These are phyloP conservation scores for Anguilla pacifica DNA, from an alignment of 2,797 vertebrate species.

Conservation along the genomic window DNA sequence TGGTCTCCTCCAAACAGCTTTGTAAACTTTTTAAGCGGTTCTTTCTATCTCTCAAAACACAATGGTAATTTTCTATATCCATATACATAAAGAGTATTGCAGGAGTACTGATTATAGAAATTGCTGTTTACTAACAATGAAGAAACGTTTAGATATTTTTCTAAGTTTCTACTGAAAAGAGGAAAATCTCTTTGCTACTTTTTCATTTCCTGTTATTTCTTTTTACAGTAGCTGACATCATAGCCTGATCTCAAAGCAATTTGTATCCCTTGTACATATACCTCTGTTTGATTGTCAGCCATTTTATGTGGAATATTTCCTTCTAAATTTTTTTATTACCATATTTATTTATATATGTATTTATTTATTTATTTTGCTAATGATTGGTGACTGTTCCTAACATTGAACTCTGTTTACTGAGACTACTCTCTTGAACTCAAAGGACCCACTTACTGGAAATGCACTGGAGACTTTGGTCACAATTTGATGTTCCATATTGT, in stretches of 20 bases:
- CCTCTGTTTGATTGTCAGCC: constrained; percentile 23
- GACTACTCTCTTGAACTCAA: constrained; percentile 39
- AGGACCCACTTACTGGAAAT: constrained; percentile 30
- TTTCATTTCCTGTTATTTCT: constrained; percentile 21
- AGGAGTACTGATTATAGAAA: constrained; percentile 25
- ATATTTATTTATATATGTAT: constrained; percentile 39
- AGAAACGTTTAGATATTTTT: constrained; percentile 40
- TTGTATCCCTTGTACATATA: constrained; percentile 19
- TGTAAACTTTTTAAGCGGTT: constrained; percentile 65
- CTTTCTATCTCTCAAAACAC: constrained; percentile 65
- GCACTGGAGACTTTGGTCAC: constrained; percentile 46
- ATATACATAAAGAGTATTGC: constrained; percentile 38
- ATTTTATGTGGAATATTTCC: constrained; percentile 29
- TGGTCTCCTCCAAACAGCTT: constrained; percentile 55
- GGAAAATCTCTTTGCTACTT: constrained; percentile 16
- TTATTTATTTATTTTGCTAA: constrained; percentile 39
- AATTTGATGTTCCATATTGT: constrained; percentile 58
- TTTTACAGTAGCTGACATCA: constrained; percentile 17
- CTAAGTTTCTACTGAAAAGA: constrained; percentile 25
- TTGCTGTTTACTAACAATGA: constrained; percentile 30
- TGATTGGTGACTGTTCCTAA: constrained; percentile 44
- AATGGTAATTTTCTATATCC: constrained; percentile 58
- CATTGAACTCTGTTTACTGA: constrained; percentile 21
- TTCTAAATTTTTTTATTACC: not conserved
- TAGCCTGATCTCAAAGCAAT: constrained; percentile 10